A percentile compares a stretch with the other conserved stretches of the same genome.
These are phyloP conservation scores for Pollachius pollachius DNA, from an alignment of 2,113 vertebrate genomes.

Conservation along the genomic window DNA sequence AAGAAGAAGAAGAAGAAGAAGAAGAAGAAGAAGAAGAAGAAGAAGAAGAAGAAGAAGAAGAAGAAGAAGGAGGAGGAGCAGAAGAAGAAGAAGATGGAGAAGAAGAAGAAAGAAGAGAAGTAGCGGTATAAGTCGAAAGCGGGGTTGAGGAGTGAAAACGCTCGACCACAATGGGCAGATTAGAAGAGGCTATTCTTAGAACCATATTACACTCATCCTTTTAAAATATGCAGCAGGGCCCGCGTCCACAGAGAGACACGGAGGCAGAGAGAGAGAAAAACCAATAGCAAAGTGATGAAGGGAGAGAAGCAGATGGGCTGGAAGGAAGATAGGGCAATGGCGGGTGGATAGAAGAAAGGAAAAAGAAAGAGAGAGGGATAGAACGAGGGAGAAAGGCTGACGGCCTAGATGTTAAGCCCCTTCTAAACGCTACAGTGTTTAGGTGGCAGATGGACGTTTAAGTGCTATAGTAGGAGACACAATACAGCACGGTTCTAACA, in stretches of 20 bases:
- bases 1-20: too few species aligned
- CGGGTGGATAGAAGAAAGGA: background rate
- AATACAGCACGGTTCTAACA: too few species aligned
- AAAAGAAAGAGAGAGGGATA: background rate
- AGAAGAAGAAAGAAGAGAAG: too few species aligned
- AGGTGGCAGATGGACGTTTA: too few species aligned
- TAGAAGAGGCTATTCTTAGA: slow-evolving; percentile 53
- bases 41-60: too few species aligned
- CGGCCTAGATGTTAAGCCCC: too few species aligned
- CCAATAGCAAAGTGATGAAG: slow-evolving; percentile 17
- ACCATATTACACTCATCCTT: slow-evolving; percentile 34
- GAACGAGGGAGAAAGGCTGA: background rate
- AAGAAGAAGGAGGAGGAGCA: too few species aligned
- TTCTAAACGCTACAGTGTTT: too few species aligned
- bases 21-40: too few species aligned
- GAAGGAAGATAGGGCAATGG: slow-evolving; percentile 1
- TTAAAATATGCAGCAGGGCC: slow-evolving; percentile 26
- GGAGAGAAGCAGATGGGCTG: background rate
- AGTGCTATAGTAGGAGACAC: too few species aligned
- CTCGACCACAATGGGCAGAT: slow-evolving; percentile 44
- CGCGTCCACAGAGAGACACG: slow-evolving; percentile 1
- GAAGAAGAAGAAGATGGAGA: too few species aligned
- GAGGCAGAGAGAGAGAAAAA: background rate
- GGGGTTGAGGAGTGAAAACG: slow-evolving; percentile 11
- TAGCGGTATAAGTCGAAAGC: background rate